Percentiles rank a stretch among this genome's conserved stretches.
phyloP scores from a whole-genome alignment of 2,113 vertebrate species.

The Callopanchax toddi region DNA sequence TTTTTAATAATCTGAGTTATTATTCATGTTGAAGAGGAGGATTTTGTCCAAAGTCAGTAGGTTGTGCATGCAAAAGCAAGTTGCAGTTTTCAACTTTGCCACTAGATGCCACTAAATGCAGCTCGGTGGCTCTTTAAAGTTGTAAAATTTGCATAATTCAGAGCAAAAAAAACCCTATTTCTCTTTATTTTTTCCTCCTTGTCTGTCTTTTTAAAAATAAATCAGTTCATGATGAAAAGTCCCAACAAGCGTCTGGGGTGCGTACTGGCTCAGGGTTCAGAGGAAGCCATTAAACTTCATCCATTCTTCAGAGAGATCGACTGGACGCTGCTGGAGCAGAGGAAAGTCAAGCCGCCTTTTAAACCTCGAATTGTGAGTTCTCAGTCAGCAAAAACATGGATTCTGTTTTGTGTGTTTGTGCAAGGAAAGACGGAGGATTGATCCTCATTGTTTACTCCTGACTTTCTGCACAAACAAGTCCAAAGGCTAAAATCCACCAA shows the following conservation, averaged over 20 bases:
- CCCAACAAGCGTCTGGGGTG: conserved; percentile 94
- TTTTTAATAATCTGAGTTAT: too few species aligned
- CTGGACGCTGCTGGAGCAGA: conserved; percentile 95
- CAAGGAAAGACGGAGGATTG: not conserved
- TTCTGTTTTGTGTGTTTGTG: not conserved
- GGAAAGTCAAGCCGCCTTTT: conserved; percentile 94
- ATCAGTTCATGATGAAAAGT: conserved; percentile 99
- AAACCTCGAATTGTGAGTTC: conserved; percentile 96
- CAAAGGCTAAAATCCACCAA: conserved; percentile 7
- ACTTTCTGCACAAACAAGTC: not conserved
- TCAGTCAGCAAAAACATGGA: not conserved
- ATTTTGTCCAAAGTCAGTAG: too few species aligned
- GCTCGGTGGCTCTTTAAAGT: too few species aligned
- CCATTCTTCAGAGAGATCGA: conserved; percentile 97
- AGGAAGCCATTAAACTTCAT: conserved; percentile 95
- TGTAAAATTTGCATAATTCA: too few species aligned
- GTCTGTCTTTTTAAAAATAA: not conserved
- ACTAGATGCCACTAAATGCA: too few species aligned
- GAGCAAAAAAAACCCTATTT: not conserved
- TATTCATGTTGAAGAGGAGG: too few species aligned
- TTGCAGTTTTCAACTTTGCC: too few species aligned
- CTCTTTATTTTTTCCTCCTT: not conserved
- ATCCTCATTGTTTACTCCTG: not conserved
- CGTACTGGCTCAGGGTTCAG: conserved; percentile 86
- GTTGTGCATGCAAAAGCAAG: too few species aligned